Evolutionary conservation across 2,888 invertebrate genomes (phyloP), one percentile per base, ranked within the genome.

Genomic region (Scelioninae gen. 2): DNA sequence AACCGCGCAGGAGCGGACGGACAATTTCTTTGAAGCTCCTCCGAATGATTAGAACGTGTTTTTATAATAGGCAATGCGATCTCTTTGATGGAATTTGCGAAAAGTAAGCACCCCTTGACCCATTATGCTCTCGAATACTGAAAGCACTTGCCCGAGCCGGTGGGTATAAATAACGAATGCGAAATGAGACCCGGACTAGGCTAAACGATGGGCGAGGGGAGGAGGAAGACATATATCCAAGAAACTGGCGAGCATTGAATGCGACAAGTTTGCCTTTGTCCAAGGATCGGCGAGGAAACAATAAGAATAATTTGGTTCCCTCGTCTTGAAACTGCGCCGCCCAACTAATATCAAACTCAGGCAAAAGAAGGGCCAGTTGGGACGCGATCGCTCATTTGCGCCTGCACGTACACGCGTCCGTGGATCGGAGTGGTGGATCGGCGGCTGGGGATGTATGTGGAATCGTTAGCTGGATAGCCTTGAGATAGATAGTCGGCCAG

Each of bases 201-300:
- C 16, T 50, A 45, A 37, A 35, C 50, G 43, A 46, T 52, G 18
- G 22, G 11, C 50, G 43, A 46, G 52, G 18, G 22, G 11, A 37
- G 5, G 16, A 16, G 16, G 25, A 15, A 50, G 60, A 43, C 37
- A 50, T 48, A 61, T 65, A 63, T 65, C 61, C 70, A 57, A 4
- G 68, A 37, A 61, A 11, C 31, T 33, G 43, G 43, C 48, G 53
- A 58, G 35, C 77, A 78, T 81, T 83, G 81, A 84, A 84, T 83
- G 83, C 82, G 81, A 82, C 82, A 84, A 83, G 84, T 85, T 85
- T 83, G 81, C 82, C 81, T 83, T 84, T 84, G 84, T 82, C 77
- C 80, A 64, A 81, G 81, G 84, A 83, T 84, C 83, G 83, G 81
- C 25, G 77, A 58, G 78, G 78, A 80, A 81, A 84, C 84, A 84